Evolutionary conservation across 2,888 invertebrate species (phyloP).

Genomic region (Torymus auratus): DNA sequence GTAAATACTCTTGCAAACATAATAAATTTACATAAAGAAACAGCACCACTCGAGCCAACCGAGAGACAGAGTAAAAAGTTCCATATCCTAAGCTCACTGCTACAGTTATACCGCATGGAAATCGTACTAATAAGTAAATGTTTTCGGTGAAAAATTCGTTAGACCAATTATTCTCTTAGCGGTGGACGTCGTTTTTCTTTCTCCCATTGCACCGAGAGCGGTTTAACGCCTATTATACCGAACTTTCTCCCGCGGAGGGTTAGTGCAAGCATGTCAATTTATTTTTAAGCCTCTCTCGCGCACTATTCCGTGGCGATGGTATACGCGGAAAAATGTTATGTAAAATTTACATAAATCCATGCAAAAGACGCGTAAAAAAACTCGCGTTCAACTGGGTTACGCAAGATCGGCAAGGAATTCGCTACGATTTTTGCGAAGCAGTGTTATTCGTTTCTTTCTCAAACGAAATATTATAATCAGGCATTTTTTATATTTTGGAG

Average conservation of each 20-base stretch:
- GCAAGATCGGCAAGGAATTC: constrained; percentile 31
- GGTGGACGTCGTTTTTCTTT: constrained; percentile 10
- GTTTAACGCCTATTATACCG: constrained; percentile 7
- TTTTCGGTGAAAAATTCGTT: constrained; percentile 4
- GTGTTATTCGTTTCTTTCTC: neutral
- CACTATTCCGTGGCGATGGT: constrained; percentile 7
- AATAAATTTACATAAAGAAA: too few species aligned
- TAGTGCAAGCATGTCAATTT: constrained; percentile 7
- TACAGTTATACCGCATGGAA: neutral
- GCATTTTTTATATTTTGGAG: too few species aligned
- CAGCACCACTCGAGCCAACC: too few species aligned
- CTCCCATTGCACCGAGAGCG: constrained; percentile 8
- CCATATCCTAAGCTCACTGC: too few species aligned
- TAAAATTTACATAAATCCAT: constrained; percentile 53
- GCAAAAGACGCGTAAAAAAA: constrained; percentile 35
- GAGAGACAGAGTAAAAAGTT: too few species aligned
- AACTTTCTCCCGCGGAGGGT: constrained; percentile 26
- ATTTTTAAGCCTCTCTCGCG: constrained; percentile 27
- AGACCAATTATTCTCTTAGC: constrained; percentile 11
- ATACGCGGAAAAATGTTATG: constrained; percentile 40
- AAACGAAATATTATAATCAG: too few species aligned
- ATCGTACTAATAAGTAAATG: neutral
- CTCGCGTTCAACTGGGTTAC: constrained; percentile 28
- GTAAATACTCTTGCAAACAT: too few species aligned
- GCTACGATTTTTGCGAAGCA: neutral